Evolutionary conservation across 2,888 invertebrate species (phyloP).

Genomic region (Diogma glabrata): DNA sequence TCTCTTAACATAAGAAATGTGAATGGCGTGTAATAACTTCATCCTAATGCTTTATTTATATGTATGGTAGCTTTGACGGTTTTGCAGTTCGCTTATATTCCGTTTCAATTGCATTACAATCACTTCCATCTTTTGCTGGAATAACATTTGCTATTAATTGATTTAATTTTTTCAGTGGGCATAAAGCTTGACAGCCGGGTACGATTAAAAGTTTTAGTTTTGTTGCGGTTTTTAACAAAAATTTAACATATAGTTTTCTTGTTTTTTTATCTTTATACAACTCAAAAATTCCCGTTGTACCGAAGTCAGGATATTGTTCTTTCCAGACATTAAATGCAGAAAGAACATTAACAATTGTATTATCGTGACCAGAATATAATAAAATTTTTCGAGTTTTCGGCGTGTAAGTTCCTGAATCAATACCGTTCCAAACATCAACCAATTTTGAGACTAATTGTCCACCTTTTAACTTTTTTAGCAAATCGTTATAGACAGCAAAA

Average conservation of each 20-base stretch:
- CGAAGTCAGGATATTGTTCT: slow-evolving; percentile 50
- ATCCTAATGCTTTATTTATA: too few relatives aligned
- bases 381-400: slow-evolving; percentile 44
- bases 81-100: slow-evolving; percentile 42
- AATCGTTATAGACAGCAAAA: slow-evolving; percentile 46
- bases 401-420: slow-evolving; percentile 34
- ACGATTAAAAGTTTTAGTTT: slow-evolving; percentile 43
- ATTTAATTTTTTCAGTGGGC: slow-evolving; percentile 46
- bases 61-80: too few relatives aligned
- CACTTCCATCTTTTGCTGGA: slow-evolving; percentile 39
- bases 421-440: slow-evolving; percentile 46
- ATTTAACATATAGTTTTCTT: slow-evolving; percentile 37
- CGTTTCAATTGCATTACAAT: slow-evolving; percentile 43
- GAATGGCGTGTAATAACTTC: too few relatives aligned
- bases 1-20: too few relatives aligned
- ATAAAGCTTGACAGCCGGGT: slow-evolving; percentile 50
- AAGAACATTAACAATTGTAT: slow-evolving; percentile 54
- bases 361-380: slow-evolving; percentile 61
- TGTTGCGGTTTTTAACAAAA: slow-evolving; percentile 31
- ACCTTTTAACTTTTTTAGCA: slow-evolving; percentile 48
- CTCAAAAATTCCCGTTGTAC: slow-evolving; percentile 50
- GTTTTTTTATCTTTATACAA: slow-evolving; percentile 41
- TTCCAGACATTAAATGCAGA: slow-evolving; percentile 53
- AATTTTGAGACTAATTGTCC: slow-evolving; percentile 51
- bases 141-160: slow-evolving; percentile 40